These are phyloP conservation scores for Ammodytes marinus DNA, from an alignment of 2,113 vertebrate genomes.

Conservation along the genomic window DNA sequence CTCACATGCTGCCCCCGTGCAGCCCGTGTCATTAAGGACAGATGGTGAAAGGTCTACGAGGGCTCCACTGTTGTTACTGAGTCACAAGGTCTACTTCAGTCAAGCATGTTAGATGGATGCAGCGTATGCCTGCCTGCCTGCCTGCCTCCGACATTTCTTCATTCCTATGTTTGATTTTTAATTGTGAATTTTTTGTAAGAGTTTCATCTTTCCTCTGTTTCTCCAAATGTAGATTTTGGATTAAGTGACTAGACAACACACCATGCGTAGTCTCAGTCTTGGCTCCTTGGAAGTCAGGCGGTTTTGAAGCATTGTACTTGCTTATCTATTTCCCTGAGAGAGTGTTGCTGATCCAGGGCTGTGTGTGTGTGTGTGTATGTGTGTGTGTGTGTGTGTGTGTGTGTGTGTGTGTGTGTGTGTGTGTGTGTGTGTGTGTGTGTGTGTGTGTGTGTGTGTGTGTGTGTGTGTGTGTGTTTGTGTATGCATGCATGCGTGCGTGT, in stretches of 20 bases:
- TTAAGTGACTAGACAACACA: background rate
- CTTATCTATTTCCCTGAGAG: background rate
- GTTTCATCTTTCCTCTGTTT: background rate
- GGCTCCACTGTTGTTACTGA: constrained; percentile 24
- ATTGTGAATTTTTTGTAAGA: background rate
- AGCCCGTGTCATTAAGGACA: constrained; percentile 36
- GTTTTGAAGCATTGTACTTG: background rate
- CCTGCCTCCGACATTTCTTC: background rate
- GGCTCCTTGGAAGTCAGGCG: background rate
- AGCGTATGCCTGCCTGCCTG: background rate
- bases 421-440: too few relatives aligned
- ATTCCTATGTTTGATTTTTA: background rate
- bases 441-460: background rate
- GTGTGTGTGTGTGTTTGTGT: background rate
- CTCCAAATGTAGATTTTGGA: background rate
- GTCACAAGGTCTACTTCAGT: constrained; percentile 42
- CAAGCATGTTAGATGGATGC: background rate
- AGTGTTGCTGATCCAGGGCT: background rate
- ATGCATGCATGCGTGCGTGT: too few relatives aligned
- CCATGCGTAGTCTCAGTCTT: background rate
- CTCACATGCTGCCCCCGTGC: constrained; percentile 21
- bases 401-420: background rate
- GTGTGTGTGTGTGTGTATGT: background rate
- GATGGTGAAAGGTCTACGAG: constrained; percentile 53
- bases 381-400: background rate